These are phyloP conservation scores for Trichomycterus rosablanca DNA, from an alignment of 2,113 vertebrate genomes.

Conservation along the genomic window DNA sequence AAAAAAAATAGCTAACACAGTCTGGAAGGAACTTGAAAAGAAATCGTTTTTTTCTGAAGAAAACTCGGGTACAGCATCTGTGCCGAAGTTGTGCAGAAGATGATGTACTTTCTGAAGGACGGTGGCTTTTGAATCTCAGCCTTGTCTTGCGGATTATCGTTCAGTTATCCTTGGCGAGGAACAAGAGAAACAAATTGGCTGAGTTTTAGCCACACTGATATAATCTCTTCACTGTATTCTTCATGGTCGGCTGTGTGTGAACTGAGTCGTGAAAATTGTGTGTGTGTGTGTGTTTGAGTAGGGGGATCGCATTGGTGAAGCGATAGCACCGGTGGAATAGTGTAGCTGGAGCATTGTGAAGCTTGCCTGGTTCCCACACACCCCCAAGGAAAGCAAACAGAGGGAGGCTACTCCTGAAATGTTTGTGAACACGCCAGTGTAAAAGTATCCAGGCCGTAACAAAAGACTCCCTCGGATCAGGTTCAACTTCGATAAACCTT, in stretches of 20 bases:
- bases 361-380: constrained; percentile 38
- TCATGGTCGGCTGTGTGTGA: background rate
- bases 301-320: background rate
- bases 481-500: constrained; percentile 59
- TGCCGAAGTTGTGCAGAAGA: no score
- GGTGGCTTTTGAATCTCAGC: background rate
- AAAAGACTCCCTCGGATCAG: constrained; percentile 58
- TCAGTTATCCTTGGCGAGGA: background rate
- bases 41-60: no score
- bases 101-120: no score
- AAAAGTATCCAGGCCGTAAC: constrained; percentile 52
- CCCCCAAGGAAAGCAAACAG: constrained; percentile 48
- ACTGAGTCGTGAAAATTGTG: background rate
- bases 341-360: constrained; percentile 30
- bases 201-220: background rate
- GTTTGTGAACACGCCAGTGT: constrained; percentile 58
- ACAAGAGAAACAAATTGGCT: constrained; percentile 29
- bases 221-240: background rate
- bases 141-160: background rate
- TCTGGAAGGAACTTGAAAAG: no score
- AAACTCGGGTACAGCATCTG: no score
- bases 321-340: constrained; percentile 18
- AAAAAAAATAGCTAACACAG: no score
- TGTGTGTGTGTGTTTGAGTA: constrained; percentile 14
- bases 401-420: constrained; percentile 52